Percentiles rank a stretch among this genome's conserved stretches.
phyloP scores from a whole-genome alignment of 2,888 invertebrate species.

The Mystacides longicornis region DNA sequence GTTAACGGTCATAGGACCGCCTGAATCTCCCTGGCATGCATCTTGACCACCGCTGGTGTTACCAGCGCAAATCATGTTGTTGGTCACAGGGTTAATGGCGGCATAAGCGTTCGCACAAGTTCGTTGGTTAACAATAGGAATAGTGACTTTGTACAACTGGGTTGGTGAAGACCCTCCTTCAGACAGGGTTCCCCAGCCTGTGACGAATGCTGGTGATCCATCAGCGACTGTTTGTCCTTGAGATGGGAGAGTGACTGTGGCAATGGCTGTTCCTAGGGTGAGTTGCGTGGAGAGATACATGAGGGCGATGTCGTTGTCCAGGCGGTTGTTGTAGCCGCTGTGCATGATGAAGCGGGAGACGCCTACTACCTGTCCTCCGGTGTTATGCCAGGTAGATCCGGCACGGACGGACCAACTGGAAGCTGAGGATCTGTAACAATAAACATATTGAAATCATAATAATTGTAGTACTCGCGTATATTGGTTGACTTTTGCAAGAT shows the following conservation, averaged over 20 bases:
- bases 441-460: too few relatives aligned
- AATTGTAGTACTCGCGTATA: too few relatives aligned
- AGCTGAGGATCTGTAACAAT: conserved; percentile 9
- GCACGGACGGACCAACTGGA: conserved; percentile 17
- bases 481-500: too few relatives aligned
- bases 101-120: conserved; percentile 38
- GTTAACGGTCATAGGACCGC: conserved; percentile 49
- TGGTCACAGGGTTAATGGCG: conserved; percentile 33
- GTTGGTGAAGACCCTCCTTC: too few relatives aligned
- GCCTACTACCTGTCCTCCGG: conserved; percentile 36
- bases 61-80: conserved; percentile 43
- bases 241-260: conserved; percentile 32
- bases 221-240: conserved; percentile 30
- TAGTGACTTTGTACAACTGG: conserved; percentile 36
- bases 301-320: conserved; percentile 40
- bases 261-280: conserved; percentile 27
- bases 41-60: conserved; percentile 34
- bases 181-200: conserved; percentile 42
- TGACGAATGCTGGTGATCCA: conserved; percentile 38
- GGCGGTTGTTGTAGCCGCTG: conserved; percentile 32
- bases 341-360: conserved; percentile 34
- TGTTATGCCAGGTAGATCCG: conserved; percentile 30
- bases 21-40: conserved; percentile 52
- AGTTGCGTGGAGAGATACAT: conserved; percentile 30
- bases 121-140: conserved; percentile 38